Evolutionary conservation across 2,888 invertebrate genomes (phyloP), one percentile per base, ranked within the genome.

Genomic region (Danaus chrysippus): DNA sequence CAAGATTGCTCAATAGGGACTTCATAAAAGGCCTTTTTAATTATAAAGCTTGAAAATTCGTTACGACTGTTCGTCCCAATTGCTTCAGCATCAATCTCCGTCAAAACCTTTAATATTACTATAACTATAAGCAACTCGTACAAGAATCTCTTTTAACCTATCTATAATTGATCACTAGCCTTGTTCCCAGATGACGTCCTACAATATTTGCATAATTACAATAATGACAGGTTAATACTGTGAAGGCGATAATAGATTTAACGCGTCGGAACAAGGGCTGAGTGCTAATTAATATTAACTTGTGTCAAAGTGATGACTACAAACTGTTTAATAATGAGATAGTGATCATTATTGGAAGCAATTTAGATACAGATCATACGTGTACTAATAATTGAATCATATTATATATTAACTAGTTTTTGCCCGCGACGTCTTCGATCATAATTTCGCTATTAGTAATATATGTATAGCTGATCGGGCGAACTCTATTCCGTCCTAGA

Each of bases 1-100:
- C 23, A 8, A 6, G 23, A 34, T 34, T 34, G 23, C 23, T 34
- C 6, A 5, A 49, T 10, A 49, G 11, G 17, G 17, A 10, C 42
- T 59, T 52, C 44, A 63, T 63, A 56, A 59, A 63, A 41, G 55
- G 17, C n/a, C 10, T 53, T 59, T 34, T 63, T 59, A 59, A 63
- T 59, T 59, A 59, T 52, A 59, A 42, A 42, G 17, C 17, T 15
- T 42, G 55, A 54, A 59, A 56, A 59, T 63, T 53, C 59, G 59
- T 56, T 52, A 49, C 59, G 34, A 54, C 52, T n/a, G 42, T 17
- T 43, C 54, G 53, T 54, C 13, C 59, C 54, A 46, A 10, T 46
- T 15, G 46, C n/a, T 46, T 15, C 15, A 13, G 46, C 46, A 15
- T 46, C 23, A 34, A 46, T 6, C 46, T 46, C 9, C 10, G 6